Evolutionary conservation across 2,888 invertebrate genomes (phyloP).

Genomic region (Cyrtodaria siliqua): DNA sequence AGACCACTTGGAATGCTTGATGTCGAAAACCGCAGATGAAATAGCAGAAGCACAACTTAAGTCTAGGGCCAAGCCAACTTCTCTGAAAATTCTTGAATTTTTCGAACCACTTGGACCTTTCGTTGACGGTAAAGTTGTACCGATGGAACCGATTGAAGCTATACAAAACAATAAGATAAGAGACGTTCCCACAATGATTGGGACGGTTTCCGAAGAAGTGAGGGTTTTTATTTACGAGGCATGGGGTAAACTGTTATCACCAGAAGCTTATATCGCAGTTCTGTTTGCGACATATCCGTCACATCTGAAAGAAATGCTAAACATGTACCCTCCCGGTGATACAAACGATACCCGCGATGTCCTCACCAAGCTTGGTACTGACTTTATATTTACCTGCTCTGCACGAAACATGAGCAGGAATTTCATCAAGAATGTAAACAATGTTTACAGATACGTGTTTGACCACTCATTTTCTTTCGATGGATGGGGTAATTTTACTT

Average conservation of each 20-base stretch:
- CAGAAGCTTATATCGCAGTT: conserved; percentile 59
- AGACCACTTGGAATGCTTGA: conserved; percentile 68
- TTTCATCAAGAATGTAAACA: conserved; percentile 12
- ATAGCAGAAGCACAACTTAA: conserved; percentile 71
- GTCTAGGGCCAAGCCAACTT: conserved; percentile 65
- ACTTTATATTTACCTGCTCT: conserved; percentile 77
- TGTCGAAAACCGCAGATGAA: conserved; percentile 69
- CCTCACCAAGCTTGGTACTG: conserved; percentile 64
- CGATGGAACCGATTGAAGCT: conserved; percentile 69
- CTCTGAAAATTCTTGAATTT: conserved; percentile 75
- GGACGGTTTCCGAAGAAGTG: conserved; percentile 75
- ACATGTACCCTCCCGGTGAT: conserved; percentile 59
- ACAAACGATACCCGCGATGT: conserved; percentile 48
- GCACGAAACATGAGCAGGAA: conserved; percentile 66
- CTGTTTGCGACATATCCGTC: conserved; percentile 66
- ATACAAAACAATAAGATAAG: conserved; percentile 52
- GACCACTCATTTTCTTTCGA: conserved; percentile 74
- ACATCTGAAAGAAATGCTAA: conserved; percentile 46
- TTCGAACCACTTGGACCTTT: conserved; percentile 80
- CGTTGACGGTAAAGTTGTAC: conserved; percentile 73
- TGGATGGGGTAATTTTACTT: conserved; percentile 74
- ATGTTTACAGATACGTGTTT: conserved; percentile 58
- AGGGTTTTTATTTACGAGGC: conserved; percentile 74
- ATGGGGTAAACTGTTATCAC: conserved; percentile 64
- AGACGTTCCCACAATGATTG: conserved; percentile 75